Evolutionary conservation across 2,797 vertebrate genomes (phyloP), one percentile per base, ranked within the genome.

Genomic region (Pseudomugil gertrudae): DNA sequence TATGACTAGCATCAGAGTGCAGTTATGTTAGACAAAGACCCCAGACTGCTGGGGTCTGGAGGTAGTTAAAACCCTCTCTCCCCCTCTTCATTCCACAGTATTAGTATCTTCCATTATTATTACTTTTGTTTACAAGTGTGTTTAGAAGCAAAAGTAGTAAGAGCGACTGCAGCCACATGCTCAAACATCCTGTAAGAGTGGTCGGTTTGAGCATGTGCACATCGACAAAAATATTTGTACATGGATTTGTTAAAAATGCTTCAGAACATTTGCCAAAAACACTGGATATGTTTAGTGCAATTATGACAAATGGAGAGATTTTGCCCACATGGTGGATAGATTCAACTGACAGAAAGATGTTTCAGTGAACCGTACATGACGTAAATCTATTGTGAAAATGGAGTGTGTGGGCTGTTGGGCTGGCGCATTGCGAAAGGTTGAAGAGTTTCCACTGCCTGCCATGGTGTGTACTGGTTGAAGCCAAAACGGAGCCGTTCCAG

Each of bases 231-330:
- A 81, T 85, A 79, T 87, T 84, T 87, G 71, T 73, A 75, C 84
- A 87, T 70, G 52, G 11, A 84, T 79, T 79, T 35, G 59, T 69
- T 29, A 45, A 57, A 81, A 71, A 57, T 52, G 52, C 76, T 35
- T 87, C 80, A 88, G 84, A 85, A 82, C 69, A 17, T 67, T 35
- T 65, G 83, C 87, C 87, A n/a, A 91, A 54, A 78, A 61, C 13
- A 56, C 81, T 78, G 80, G 61, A 71, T 74, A 48, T 83, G 72
- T 84, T 90, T 74, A 82, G 56, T 19, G 38, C 59, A 69, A 48
- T 75, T 66, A 83, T 69, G 76, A 83, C 55, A 55, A 74, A 84
- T 59, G 21, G 29, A 77, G 57, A 76, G 43, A 57, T 52, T 43
- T 66, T 62, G 45, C 9, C 64, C 68, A 63, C 61, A 70, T 63